Conservation (phyloP, 2,797 vertebrate species). For the Aeoliscus strigatus region DNA sequence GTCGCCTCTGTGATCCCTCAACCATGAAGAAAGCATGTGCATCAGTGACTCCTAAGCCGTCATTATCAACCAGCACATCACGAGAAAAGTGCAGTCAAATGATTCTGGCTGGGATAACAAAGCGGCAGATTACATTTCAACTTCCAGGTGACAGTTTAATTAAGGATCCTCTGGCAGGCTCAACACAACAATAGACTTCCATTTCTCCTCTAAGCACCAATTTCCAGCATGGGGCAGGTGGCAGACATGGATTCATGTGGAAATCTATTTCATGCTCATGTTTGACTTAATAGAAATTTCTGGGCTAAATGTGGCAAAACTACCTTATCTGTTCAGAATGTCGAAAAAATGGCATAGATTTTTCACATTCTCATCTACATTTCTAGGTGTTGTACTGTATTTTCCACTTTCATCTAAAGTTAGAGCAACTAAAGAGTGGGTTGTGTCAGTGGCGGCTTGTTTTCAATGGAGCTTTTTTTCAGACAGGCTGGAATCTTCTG, state of each 20-base stretch:
- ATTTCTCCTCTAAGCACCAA: conserved; percentile 77
- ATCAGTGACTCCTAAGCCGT: conserved; percentile 46
- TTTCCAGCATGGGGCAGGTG: conserved; percentile 71
- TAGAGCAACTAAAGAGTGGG: no score
- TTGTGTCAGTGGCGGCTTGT: no score
- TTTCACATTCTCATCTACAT: conserved; percentile 43
- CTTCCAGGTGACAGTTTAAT: conserved; percentile 82
- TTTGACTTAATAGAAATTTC: conserved; percentile 75
- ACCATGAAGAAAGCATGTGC: conserved; percentile 47
- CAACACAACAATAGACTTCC: conserved; percentile 77
- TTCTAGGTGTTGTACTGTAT: no score
- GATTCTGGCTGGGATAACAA: conserved; percentile 75
- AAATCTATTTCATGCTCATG: conserved; percentile 77
- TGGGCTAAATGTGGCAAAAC: conserved; percentile 60
- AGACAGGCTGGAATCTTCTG: conserved; percentile 2
- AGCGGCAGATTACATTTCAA: conserved; percentile 76
- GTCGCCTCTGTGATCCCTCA: conserved; percentile 42
- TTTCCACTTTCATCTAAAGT: no score
- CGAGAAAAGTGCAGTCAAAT: conserved; percentile 69
- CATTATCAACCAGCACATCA: conserved; percentile 64
- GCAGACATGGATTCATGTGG: conserved; percentile 74
- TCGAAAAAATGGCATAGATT: conserved; percentile 53
- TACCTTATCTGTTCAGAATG: conserved; percentile 55
- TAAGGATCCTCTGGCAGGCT: conserved; percentile 74
- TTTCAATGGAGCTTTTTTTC: no score